Evolutionary conservation across 2,797 vertebrate genomes (phyloP), one percentile per base, ranked within the genome.

Genomic region (Adelosebastes latens): DNA sequence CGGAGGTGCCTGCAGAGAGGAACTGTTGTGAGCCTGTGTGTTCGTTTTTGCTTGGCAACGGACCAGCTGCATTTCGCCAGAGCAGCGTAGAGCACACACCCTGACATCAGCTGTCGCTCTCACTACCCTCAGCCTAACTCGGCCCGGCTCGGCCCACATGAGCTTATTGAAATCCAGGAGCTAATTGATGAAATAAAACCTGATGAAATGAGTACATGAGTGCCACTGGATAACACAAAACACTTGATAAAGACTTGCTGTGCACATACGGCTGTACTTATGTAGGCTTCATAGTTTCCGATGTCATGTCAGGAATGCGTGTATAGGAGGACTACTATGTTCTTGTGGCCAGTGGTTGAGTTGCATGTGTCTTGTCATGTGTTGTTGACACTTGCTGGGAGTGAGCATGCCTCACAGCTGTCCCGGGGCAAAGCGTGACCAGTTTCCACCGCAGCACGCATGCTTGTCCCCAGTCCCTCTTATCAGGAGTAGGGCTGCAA

Each of bases 81-180:
- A 90, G 88, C 82, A 87, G 90, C 87, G 79, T 55, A 83, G 82
- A 86, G 82, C 86, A 86, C 92, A 91, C 92, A 77, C 89, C 90
- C 94, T 60, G 80, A 89, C 86, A 85, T 95, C 95, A 96, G 94
- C 95, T 96, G 94, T 95, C 55, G 88, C 91, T 86, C 92, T 92
- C 90, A 84, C 92, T 91, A 91, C 94, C 90, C 82, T 73, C n/a
- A 59, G 78, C 81, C 83, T 72, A 72, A 83, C 72, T 77, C 77
- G 62, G 71, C 76, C 79, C 78, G 8, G 55, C 55, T 66, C n/a
- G 65, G 58, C 75, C 77, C 73, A 34, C 29, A 25, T 8, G 20
- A 42, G 59, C 61, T 89, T 75, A 78, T 27, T 59, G 42, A 80
- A 87, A 73, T 84, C 68, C 66, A 59, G 42, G 42, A 84, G 13